These are phyloP conservation scores for Popillia japonica DNA, from an alignment of 1,140 invertebrate genomes.

Conservation along the genomic window DNA sequence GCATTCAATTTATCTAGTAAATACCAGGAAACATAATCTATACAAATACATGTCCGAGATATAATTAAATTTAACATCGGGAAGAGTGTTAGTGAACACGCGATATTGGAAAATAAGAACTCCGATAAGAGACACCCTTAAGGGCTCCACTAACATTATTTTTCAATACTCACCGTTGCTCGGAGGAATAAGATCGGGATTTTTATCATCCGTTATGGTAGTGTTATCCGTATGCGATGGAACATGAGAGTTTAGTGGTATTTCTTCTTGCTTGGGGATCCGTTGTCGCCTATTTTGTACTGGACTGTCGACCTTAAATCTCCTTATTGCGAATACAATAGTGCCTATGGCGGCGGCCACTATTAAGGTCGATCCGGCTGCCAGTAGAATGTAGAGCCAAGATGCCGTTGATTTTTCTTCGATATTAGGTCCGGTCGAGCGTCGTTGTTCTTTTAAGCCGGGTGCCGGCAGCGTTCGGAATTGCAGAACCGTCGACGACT, in stretches of 20 bases:
- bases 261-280: constrained; percentile 54
- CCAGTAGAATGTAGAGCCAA: constrained; percentile 58
- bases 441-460: constrained; percentile 57
- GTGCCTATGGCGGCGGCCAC: constrained; percentile 55
- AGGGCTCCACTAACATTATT: not conserved
- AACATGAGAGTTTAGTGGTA: constrained; percentile 51
- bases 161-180: constrained; percentile 51
- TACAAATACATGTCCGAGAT: not conserved
- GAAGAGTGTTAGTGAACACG: not conserved
- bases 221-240: constrained; percentile 51
- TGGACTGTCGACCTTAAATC: constrained; percentile 57
- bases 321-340: constrained; percentile 55
- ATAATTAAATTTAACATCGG: not conserved
- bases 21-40: not conserved
- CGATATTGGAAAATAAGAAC: not conserved
- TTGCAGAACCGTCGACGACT: constrained; percentile 47
- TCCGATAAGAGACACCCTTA: not conserved
- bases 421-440: constrained; percentile 54
- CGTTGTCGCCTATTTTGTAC: constrained; percentile 52
- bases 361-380: constrained; percentile 57
- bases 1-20: not conserved
- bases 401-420: constrained; percentile 50
- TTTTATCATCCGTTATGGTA: constrained; percentile 57
- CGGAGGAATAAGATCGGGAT: constrained; percentile 59
- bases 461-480: constrained; percentile 55